phyloP scores from a whole-genome alignment of 2,113 vertebrate genomes.

The Lagopus leucura region DNA sequence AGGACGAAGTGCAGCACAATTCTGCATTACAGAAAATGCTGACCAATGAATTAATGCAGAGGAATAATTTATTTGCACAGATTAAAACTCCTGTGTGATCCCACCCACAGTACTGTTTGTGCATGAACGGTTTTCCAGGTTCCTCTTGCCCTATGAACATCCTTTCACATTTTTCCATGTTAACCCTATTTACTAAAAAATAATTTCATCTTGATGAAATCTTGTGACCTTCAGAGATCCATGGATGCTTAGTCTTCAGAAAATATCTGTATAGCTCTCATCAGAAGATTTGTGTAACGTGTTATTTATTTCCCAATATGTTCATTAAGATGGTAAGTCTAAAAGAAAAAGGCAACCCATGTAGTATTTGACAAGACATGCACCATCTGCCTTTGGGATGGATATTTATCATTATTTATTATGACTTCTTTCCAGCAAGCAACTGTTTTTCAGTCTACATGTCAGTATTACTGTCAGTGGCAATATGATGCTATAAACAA shows the following conservation, averaged over 20 bases:
- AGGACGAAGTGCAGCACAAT: neutral
- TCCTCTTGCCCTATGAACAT: neutral
- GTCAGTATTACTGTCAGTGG: neutral
- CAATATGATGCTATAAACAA: slow-evolving; percentile 9
- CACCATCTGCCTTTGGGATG: neutral
- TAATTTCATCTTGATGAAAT: neutral
- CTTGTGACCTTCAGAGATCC: neutral
- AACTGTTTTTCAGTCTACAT: neutral
- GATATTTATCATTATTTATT: slow-evolving; percentile 15
- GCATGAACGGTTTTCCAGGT: neutral
- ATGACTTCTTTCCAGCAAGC: neutral
- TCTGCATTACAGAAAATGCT: neutral
- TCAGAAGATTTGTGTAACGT: neutral
- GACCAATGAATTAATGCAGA: neutral
- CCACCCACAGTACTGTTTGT: neutral
- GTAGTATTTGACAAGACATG: neutral
- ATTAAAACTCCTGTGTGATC: neutral
- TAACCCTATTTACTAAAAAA: neutral
- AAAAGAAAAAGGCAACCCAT: neutral
- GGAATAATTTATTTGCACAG: neutral
- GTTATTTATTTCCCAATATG: neutral
- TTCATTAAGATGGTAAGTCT: neutral
- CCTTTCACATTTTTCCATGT: neutral
- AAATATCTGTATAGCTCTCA: neutral
- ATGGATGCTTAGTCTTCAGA: neutral